phyloP scores from a whole-genome alignment of 1,140 invertebrate species.

The Bombus waltoni region DNA sequence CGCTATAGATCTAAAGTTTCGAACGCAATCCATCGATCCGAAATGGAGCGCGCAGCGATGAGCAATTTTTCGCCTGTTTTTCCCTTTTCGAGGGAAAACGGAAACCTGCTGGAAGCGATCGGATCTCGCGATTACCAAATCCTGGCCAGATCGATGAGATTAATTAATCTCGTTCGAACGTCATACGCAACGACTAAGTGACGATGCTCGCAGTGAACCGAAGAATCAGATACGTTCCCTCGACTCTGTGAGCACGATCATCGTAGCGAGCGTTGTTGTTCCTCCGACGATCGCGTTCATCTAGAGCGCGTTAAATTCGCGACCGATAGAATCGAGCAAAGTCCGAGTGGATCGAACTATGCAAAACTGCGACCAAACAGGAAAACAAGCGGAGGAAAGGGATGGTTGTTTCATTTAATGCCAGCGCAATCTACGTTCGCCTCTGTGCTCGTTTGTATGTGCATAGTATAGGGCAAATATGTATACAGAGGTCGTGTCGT shows the following conservation, averaged over 20 bases:
- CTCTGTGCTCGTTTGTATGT: too few relatives aligned
- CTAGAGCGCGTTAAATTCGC: not conserved
- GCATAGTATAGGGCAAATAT: too few relatives aligned
- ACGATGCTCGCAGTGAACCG: too few relatives aligned
- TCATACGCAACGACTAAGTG: not conserved
- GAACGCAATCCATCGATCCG: too few relatives aligned
- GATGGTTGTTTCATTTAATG: not conserved
- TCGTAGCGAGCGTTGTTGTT: not conserved
- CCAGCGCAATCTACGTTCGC: too few relatives aligned
- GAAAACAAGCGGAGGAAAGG: not conserved
- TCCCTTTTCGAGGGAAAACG: too few relatives aligned
- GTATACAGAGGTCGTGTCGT: too few relatives aligned
- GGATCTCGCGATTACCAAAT: not conserved
- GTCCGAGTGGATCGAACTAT: not conserved
- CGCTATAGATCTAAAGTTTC: too few relatives aligned
- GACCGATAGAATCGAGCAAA: not conserved
- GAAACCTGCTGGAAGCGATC: too few relatives aligned
- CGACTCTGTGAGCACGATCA: not conserved
- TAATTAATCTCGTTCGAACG: not conserved
- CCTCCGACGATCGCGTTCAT: too few relatives aligned
- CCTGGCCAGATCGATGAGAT: not conserved
- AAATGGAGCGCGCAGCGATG: too few relatives aligned
- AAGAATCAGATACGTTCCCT: not conserved
- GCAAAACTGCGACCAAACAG: not conserved
- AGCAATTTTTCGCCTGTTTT: too few relatives aligned